Evolutionary conservation across 2,888 invertebrate genomes (phyloP).

Genomic region (Oligia fasciuncula): DNA sequence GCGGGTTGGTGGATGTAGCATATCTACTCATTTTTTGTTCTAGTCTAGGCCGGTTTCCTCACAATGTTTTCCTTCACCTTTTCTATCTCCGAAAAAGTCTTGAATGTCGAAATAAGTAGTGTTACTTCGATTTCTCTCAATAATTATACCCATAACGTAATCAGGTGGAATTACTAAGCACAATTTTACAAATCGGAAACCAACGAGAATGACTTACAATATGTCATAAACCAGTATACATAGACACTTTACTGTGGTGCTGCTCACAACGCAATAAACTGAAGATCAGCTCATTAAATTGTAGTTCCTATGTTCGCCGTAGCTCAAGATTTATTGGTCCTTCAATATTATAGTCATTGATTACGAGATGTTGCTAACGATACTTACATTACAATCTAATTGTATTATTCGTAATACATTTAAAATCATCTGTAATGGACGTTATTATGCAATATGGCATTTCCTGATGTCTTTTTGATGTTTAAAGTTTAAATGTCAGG

Average conservation of each 20-base stretch:
- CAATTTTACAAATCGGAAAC: conserved; percentile 24
- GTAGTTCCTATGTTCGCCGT: background rate
- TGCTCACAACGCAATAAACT: background rate
- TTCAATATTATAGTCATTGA: conserved; percentile 23
- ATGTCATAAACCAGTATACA: conserved; percentile 9
- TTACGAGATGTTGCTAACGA: conserved; percentile 45
- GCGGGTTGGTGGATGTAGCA: background rate
- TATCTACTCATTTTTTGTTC: background rate
- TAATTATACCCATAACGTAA: background rate
- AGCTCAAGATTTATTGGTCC: conserved; percentile 17
- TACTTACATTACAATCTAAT: conserved; percentile 28
- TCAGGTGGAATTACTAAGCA: conserved; percentile 47
- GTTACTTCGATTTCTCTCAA: conserved; percentile 4
- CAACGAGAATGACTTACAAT: conserved; percentile 15
- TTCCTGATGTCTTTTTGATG: conserved; percentile 55
- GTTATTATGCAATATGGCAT: conserved; percentile 47
- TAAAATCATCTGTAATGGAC: conserved; percentile 43
- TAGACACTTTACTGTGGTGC: background rate
- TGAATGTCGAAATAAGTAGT: conserved; percentile 1
- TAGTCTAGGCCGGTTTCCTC: background rate
- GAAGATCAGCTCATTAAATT: background rate
- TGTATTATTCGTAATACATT: conserved; percentile 37
- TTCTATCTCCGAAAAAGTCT: background rate
- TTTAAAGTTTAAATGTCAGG: conserved; percentile 56
- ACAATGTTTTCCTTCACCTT: background rate